Percentiles rank a stretch among this genome's conserved stretches.
Evolutionary conservation across 2,113 vertebrate species (phyloP).

Genomic region (Prietella phreatophila): DNA sequence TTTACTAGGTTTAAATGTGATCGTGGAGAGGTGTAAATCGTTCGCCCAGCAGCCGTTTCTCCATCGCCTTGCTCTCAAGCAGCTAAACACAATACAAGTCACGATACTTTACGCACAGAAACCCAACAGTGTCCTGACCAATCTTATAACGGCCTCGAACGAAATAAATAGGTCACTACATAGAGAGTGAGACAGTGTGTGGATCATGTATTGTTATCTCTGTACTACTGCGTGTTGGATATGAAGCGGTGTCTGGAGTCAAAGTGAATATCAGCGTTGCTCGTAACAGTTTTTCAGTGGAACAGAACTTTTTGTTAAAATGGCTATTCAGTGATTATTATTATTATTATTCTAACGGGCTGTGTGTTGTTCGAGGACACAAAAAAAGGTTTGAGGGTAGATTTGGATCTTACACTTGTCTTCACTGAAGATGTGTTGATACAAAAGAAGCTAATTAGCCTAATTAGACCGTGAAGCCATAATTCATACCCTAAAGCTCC

Average conservation of each 20-base stretch:
- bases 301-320: background rate
- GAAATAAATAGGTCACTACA: background rate
- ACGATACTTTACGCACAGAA: too few relatives aligned
- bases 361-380: background rate
- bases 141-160: too few relatives aligned
- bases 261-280: background rate
- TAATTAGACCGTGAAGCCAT: background rate
- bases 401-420: background rate
- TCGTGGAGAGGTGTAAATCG: too few relatives aligned
- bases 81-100: too few relatives aligned
- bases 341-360: background rate
- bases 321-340: background rate
- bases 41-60: too few relatives aligned
- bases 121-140: too few relatives aligned
- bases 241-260: background rate
- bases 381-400: background rate
- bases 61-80: too few relatives aligned
- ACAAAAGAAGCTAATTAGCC: background rate
- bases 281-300: background rate
- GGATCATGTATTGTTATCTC: background rate
- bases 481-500: background rate
- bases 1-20: too few relatives aligned
- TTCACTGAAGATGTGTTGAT: background rate
- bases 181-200: background rate
- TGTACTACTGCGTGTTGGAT: background rate